phyloP scores from a whole-genome alignment of 2,888 invertebrate species.

The Zeuzera pyrina region DNA sequence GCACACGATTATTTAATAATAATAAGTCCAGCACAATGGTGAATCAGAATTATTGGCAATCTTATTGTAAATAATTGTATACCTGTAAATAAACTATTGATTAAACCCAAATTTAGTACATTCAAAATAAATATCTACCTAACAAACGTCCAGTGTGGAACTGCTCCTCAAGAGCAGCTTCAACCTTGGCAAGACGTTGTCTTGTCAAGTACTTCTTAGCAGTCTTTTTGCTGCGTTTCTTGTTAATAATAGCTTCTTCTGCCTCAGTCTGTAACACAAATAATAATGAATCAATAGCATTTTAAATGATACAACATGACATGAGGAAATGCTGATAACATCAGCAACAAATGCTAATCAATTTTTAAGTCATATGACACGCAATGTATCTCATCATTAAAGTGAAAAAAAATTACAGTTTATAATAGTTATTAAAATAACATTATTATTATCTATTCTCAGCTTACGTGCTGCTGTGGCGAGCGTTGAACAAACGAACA shows the following conservation, averaged over 20 bases:
- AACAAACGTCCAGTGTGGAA: conserved; percentile 96
- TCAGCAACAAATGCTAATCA: conserved; percentile 21
- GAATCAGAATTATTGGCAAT: too few species aligned
- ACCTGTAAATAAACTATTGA: too few species aligned
- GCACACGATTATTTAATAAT: too few species aligned
- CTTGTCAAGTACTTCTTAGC: conserved; percentile 94
- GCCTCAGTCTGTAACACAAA: conserved; percentile 82
- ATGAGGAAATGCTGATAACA: conserved; percentile 1
- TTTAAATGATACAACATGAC: background rate
- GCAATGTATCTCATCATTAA: conserved; percentile 62
- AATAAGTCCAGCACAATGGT: too few species aligned
- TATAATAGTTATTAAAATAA: too few species aligned
- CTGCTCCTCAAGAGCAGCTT: conserved; percentile 94
- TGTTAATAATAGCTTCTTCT: conserved; percentile 94
- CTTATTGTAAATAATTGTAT: too few species aligned
- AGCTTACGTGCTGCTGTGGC: too few species aligned
- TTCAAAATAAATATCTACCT: conserved; percentile 72
- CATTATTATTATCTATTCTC: too few species aligned
- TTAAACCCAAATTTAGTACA: conserved; percentile 1
- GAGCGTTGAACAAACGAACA: too few species aligned
- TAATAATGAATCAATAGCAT: conserved; percentile 4
- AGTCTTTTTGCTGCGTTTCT: conserved; percentile 94
- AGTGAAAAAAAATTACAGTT: too few species aligned
- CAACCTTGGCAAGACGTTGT: conserved; percentile 95
- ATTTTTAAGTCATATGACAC: conserved; percentile 71